Evolutionary conservation across 2,888 invertebrate genomes (phyloP).

Genomic region (Cerastis leucographa): DNA sequence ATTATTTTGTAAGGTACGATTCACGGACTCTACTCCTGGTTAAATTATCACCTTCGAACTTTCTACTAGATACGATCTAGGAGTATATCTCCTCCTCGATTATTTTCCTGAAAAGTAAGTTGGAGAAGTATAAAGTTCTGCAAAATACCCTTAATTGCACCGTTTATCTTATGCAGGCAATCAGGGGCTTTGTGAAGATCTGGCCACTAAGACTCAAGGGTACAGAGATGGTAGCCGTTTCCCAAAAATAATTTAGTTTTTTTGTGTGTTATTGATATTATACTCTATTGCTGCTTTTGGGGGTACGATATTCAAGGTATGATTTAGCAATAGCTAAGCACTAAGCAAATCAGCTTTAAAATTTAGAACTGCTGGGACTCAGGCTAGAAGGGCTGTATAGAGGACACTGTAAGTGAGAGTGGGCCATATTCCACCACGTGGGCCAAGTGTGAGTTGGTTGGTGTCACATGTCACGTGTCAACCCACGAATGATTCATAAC

Average conservation of each 20-base stretch:
- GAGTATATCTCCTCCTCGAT: conserved; percentile 17
- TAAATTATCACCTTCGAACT: conserved; percentile 53
- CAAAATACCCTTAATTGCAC: conserved; percentile 22
- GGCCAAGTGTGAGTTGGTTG: not conserved
- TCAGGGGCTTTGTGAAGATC: conserved; percentile 7
- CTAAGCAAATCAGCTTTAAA: not conserved
- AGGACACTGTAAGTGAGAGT: not conserved
- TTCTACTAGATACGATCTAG: conserved; percentile 30
- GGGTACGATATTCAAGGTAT: not conserved
- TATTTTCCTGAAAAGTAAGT: conserved; percentile 6
- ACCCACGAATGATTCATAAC: not conserved
- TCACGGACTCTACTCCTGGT: conserved; percentile 10
- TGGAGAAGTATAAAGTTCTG: conserved; percentile 8
- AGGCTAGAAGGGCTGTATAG: not conserved
- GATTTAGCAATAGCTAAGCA: not conserved
- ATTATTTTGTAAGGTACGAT: conserved; percentile 32
- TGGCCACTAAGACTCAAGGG: not conserved
- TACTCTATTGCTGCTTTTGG: not conserved
- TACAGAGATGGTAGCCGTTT: not conserved
- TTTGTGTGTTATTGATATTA: not conserved
- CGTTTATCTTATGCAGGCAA: conserved; percentile 15
- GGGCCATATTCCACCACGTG: not conserved
- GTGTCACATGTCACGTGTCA: not conserved
- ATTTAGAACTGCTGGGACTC: not conserved
- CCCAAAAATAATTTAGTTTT: not conserved